Evolutionary conservation across 2,113 vertebrate species (phyloP), one percentile per base, ranked within the genome.

Genomic region (Laterallus jamaicensis): DNA sequence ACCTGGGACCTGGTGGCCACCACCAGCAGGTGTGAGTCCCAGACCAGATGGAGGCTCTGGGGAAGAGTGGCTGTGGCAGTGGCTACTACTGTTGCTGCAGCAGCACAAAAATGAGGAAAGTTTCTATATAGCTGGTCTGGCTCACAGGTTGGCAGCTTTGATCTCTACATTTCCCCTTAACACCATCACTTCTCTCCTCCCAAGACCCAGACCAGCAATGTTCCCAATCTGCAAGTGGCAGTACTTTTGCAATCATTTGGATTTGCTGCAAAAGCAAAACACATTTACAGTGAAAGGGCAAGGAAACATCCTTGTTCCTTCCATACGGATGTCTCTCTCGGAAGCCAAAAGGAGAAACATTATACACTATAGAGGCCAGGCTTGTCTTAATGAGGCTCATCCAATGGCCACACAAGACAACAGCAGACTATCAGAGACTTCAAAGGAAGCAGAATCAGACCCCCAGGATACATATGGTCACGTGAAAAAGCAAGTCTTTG

Each of bases 281-380:
- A 66, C 58, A 64, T 82, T 94, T 77, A 80, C 56, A 71, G 56
- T 64, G 75, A 81, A 94, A 96, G 69, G 64, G 52, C 59, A 88
- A 77, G 83, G 76, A 81, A 94, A 70, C 2, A 2, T 86, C 47
- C 69, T 77, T 75, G 68, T 64, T 91, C 40, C 85, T 86, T 78
- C 90, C 88, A 77, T 93, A 91, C 67, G 56, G 50, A 60, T 76
- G 28, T 62, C 64, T 74, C 56, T 73, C 16, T 26, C 40, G 7
- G 64, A 91, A 88, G 68, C 78, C 93, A 90, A 75, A 82, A 82
- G n/a, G 21, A 90, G 58, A 92, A 90, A 89, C 42, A 56, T 49
- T 11, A 28, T 14, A n/a, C 69, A 50, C 35, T 39, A 79, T 1
- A 62, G 39, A 73, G 80, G 77, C 54, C 62, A 92, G 52, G 26